Evolutionary conservation across 2,113 vertebrate genomes (phyloP).

Genomic region (Macrotus californicus): DNA sequence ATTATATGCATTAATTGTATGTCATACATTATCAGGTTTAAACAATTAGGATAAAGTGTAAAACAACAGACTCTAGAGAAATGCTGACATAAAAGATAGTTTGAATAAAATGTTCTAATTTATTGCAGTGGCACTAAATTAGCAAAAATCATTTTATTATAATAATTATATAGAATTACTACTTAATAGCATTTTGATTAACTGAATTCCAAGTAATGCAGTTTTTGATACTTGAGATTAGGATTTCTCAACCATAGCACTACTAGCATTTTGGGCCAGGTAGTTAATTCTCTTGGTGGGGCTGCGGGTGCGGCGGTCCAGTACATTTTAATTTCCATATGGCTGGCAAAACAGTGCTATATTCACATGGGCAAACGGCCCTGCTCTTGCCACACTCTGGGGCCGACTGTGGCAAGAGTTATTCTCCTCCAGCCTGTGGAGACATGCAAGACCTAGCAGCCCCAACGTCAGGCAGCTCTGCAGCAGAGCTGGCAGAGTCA

Average conservation of each 20-base stretch:
- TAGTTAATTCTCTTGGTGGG: background rate
- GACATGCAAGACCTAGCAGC: slow-evolving; percentile 88
- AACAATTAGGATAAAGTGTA: background rate
- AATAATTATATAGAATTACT: slow-evolving; percentile 1
- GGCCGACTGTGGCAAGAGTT: slow-evolving; percentile 85
- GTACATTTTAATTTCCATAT: slow-evolving; percentile 83
- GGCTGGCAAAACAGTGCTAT: slow-evolving; percentile 87
- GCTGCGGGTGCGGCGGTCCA: background rate
- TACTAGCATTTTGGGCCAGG: background rate
- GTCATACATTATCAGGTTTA: background rate
- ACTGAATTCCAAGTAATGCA: background rate
- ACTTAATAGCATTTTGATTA: background rate
- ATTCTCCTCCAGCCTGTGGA: slow-evolving; percentile 91
- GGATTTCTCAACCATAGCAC: background rate
- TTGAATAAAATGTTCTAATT: background rate
- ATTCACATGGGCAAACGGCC: slow-evolving; percentile 89
- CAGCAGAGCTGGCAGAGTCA: slow-evolving; percentile 46
- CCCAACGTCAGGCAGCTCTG: slow-evolving; percentile 70
- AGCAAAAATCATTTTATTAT: background rate
- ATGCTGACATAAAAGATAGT: background rate
- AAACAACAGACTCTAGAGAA: background rate
- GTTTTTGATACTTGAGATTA: slow-evolving; percentile 12
- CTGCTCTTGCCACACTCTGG: slow-evolving; percentile 76
- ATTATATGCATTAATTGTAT: background rate
- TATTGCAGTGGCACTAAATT: background rate